Evolutionary conservation across 2,113 vertebrate genomes (phyloP), one percentile per base, ranked within the genome.

Genomic region (Heteronetta atricapilla): DNA sequence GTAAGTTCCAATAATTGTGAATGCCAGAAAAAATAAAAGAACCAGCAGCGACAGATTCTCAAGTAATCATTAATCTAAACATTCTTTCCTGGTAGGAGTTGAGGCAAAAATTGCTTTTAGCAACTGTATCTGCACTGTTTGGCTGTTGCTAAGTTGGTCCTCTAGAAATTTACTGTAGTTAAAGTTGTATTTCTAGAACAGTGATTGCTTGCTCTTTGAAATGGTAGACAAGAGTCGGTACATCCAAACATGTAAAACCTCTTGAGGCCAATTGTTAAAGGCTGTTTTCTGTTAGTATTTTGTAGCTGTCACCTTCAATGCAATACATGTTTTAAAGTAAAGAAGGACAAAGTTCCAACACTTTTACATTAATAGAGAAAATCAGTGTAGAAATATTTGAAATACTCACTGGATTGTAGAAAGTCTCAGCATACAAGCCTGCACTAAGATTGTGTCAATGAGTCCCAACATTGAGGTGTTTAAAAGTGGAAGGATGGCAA

Each of bases 61-160:
- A 88, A 95, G 68, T 86, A 96, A 92, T 95, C 74, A 87, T 94
- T 94, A 91, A 94, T 89, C 64, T 89, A 94, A 91, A 86, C 60
- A 72, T 94, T 91, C 82, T 96, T 93, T 95, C 25, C 52, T 88
- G 48, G 56, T 83, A 91, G 82, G 33, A 88, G 58, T 36, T 80
- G 84, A 91, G 64, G 56, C 29, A 96, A 93, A 92, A 94, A 74
- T 72, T 55, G 3, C 67, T 94, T 88, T 91, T 80, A 96, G 56
- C 56, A 86, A 59, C 50, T 89, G 31, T 75, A 2, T 88, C 58
- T 92, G 50, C 60, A 64, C 59, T 80, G 40, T 89, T 79, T 92
- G 83, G 82, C 83, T 1, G 0, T 91, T 80, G 63, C 50, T 70
- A 63, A 55, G 52, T 29, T 88, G 70, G 78, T 80, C 33, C 77